Percentiles rank a stretch among this genome's conserved stretches.
These are phyloP conservation scores for Gymnoscelis rufifasciata DNA, from an alignment of 2,888 invertebrate genomes.

Conservation along the genomic window DNA sequence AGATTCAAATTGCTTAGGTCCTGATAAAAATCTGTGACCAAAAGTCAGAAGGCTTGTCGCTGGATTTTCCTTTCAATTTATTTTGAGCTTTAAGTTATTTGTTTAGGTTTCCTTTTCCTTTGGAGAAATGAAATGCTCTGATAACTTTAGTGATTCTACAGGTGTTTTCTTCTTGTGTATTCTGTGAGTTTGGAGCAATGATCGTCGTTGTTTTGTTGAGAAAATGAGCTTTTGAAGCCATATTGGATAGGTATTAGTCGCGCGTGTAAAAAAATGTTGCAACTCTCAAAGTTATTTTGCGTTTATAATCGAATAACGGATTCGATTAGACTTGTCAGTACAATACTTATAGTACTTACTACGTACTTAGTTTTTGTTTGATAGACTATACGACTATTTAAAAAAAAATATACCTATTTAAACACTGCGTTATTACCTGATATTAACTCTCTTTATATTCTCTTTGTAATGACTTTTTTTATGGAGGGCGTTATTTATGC, in stretches of 20 bases:
- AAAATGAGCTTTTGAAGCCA: conserved; percentile 65
- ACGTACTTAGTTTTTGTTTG: conserved; percentile 5
- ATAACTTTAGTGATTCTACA: background rate
- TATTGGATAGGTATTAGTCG: conserved; percentile 39
- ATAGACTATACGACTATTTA: background rate
- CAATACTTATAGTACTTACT: conserved; percentile 1
- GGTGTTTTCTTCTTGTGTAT: background rate
- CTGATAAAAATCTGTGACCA: background rate
- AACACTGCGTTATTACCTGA: too few relatives aligned
- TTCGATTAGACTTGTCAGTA: conserved; percentile 21
- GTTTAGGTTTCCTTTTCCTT: background rate
- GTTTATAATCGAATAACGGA: conserved; percentile 23
- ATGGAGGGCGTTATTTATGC: too few relatives aligned
- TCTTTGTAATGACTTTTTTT: too few relatives aligned
- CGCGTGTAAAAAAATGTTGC: conserved; percentile 27
- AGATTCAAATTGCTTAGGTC: conserved; percentile 1
- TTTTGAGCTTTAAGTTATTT: background rate
- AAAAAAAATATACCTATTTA: too few relatives aligned
- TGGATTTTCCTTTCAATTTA: background rate
- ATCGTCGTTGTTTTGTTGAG: conserved; percentile 72
- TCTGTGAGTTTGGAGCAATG: conserved; percentile 51
- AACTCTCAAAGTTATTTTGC: conserved; percentile 23
- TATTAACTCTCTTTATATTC: too few relatives aligned
- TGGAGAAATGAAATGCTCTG: background rate
- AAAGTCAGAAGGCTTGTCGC: background rate